phyloP scores from a whole-genome alignment of 2,113 vertebrate species.

The Calonectris borealis region DNA sequence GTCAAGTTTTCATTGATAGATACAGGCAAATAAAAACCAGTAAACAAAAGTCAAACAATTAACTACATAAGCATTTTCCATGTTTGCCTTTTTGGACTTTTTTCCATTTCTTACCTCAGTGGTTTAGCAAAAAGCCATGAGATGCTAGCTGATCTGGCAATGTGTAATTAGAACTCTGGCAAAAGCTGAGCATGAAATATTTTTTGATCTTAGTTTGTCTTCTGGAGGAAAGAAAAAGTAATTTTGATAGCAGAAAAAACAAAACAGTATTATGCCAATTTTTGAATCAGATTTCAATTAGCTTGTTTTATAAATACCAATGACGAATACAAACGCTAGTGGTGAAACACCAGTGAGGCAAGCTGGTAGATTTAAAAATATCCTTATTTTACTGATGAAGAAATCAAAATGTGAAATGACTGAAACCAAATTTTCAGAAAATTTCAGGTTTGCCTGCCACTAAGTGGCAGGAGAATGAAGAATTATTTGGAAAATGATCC shows the following conservation, averaged over 20 bases:
- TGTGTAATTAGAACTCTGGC: not conserved
- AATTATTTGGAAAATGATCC: not conserved
- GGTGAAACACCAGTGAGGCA: not conserved
- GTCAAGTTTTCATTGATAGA: not conserved
- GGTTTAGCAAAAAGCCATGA: not conserved
- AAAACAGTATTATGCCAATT: not conserved
- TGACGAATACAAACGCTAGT: not conserved
- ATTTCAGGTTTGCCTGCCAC: not conserved
- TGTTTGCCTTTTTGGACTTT: not conserved
- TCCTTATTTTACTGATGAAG: not conserved
- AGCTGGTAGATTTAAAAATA: not conserved
- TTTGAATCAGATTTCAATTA: not conserved
- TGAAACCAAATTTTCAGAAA: not conserved
- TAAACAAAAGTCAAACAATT: not conserved
- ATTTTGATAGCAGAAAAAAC: not conserved
- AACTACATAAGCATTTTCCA: not conserved
- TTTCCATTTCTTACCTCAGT: not conserved
- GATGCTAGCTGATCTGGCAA: not conserved
- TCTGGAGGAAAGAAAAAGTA: not conserved
- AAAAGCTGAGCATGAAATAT: not conserved
- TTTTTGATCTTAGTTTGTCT: not conserved
- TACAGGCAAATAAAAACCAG: not conserved
- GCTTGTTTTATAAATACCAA: not conserved
- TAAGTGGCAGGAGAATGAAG: not conserved
- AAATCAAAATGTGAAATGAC: not conserved